These are phyloP conservation scores for Progne subis DNA, from an alignment of 2,113 vertebrate genomes.

Conservation along the genomic window DNA sequence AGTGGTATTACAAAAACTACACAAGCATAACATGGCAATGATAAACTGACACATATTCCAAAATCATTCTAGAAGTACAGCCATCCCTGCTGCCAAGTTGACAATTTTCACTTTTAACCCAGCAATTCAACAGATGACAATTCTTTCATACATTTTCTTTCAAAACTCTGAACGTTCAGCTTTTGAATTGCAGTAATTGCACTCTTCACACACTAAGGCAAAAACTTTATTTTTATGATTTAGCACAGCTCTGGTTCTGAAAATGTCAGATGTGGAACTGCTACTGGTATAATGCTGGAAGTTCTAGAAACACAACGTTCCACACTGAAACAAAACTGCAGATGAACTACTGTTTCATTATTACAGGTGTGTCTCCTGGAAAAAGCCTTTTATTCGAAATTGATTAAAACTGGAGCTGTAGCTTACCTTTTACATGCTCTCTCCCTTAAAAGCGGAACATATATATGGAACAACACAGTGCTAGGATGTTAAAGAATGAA, in stretches of 20 bases:
- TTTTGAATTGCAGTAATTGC: neutral
- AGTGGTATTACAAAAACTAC: neutral
- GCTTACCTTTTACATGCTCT: slow-evolving; percentile 47
- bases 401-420: neutral
- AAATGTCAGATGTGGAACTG: neutral
- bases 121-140: neutral
- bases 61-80: neutral
- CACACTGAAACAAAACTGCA: neutral
- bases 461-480: neutral
- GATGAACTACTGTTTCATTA: neutral
- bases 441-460: neutral
- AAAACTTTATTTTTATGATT: neutral
- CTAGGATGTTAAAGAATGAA: neutral
- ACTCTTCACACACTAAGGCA: neutral
- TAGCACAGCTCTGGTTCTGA: neutral
- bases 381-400: neutral
- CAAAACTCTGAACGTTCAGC: neutral
- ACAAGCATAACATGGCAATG: neutral
- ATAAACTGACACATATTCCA: neutral
- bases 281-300: neutral
- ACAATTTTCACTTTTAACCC: neutral
- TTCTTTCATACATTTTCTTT: neutral
- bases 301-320: neutral
- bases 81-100: neutral
- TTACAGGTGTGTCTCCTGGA: neutral